A percentile compares a stretch with the other conserved stretches of the same genome.
These are phyloP conservation scores for Gracilinanus agilis DNA, from an alignment of 2,113 vertebrate species.

Conservation along the genomic window DNA sequence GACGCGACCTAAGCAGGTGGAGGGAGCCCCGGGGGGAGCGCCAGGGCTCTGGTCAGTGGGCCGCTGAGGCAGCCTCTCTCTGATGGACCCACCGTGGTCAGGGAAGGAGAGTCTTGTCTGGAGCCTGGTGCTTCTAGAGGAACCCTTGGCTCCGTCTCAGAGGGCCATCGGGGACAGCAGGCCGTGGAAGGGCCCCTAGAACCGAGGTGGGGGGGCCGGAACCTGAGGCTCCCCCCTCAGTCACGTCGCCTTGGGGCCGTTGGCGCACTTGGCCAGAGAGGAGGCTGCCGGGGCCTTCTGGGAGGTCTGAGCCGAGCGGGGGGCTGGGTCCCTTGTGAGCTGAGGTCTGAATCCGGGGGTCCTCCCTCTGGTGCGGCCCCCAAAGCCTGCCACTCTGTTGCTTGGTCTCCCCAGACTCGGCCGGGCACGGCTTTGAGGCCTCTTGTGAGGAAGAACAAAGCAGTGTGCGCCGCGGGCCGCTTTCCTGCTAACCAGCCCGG, in stretches of 20 bases:
- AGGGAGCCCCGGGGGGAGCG: not conserved
- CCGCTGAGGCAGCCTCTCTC: not conserved
- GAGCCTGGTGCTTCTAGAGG: not conserved
- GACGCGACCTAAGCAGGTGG: not conserved
- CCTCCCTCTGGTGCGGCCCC: fast-evolving
- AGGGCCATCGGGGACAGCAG: not conserved
- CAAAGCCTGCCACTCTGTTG: too few species aligned
- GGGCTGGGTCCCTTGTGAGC: not conserved
- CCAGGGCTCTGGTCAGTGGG: not conserved
- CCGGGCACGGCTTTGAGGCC: too few species aligned
- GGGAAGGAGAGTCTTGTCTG: not conserved
- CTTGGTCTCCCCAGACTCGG: not conserved
- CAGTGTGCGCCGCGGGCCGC: too few species aligned
- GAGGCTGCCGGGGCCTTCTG: not conserved
- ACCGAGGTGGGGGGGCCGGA: too few species aligned
- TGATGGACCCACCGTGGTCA: not conserved
- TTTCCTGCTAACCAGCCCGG: not conserved
- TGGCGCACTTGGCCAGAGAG: not conserved
- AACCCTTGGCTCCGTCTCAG: not conserved
- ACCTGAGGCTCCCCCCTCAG: too few species aligned
- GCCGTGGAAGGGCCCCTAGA: too few species aligned
- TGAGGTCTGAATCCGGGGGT: not conserved
- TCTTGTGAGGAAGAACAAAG: too few species aligned
- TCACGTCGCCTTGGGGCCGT: too few species aligned
- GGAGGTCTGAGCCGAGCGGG: too few species aligned